Evolutionary conservation across 2,797 vertebrate species (phyloP).

Genomic region (Lithobates sylvaticus): DNA sequence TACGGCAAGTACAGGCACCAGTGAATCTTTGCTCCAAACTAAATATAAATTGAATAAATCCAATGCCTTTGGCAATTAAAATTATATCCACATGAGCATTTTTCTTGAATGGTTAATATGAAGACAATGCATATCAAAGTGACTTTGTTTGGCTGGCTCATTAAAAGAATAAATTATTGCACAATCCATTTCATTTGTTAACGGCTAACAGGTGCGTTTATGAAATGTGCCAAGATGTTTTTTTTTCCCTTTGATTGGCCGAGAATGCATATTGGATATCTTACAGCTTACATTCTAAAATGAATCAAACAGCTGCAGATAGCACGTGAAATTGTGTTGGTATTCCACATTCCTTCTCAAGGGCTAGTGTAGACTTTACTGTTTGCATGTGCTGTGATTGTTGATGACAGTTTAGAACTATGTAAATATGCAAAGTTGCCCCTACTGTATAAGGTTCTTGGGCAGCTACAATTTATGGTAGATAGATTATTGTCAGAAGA

Average conservation of each 20-base stretch:
- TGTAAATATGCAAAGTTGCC: conserved; percentile 19
- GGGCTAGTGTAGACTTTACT: conserved; percentile 27
- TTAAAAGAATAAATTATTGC: conserved; percentile 27
- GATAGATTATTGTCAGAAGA: neutral
- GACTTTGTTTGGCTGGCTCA: conserved; percentile 29
- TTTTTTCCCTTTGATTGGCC: conserved; percentile 33
- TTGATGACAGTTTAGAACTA: neutral
- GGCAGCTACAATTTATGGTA: neutral
- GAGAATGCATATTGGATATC: conserved; percentile 32
- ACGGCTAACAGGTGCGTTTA: conserved; percentile 55
- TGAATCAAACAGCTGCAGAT: conserved; percentile 54
- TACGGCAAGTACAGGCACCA: neutral
- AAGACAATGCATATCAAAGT: neutral
- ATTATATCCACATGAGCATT: neutral
- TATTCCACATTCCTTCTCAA: conserved; percentile 1
- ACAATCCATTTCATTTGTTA: conserved; percentile 45
- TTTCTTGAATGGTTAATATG: neutral
- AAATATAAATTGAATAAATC: neutral
- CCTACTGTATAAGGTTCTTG: neutral
- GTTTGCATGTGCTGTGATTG: conserved; percentile 12
- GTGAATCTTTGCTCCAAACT: neutral
- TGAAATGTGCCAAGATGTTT: conserved; percentile 28
- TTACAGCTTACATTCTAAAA: conserved; percentile 48
- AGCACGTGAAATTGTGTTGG: conserved; percentile 33
- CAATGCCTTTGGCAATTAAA: neutral